Base-by-base conservation (phyloP, 1,140 invertebrate species). In the Adelges cooleyi region DNA sequence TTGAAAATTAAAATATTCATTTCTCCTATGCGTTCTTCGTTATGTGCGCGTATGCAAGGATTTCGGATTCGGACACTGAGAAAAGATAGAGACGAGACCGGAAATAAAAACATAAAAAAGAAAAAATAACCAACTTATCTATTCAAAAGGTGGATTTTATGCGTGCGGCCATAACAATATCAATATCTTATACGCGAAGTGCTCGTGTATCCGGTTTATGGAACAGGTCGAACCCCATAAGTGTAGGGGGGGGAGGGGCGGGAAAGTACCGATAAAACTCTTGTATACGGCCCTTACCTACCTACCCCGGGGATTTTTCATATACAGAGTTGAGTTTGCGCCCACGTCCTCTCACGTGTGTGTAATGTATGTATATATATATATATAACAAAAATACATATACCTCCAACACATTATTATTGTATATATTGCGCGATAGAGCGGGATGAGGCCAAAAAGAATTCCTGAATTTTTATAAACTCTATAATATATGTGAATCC, bases 141-240 rank as follows among this genome's bases (percentile, higher is more conserved):
- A 40, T 54, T 40, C 52, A 59, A 44, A 44, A 44, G 38, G 38
- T 4, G 22, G 53, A 44, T 44, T 44, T 44, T 27, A 59, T 42
- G 53, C n/a, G n/a, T n/a, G 36, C 36, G 36, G 13, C 38, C 36
- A 59, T 59, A 59, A 59, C 53, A 44, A 59, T 59, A 59, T 59
- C 53, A 44, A 59, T 44, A 44, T 59, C 53, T 40, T 56, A 56
- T 17, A 42, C 40, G 3, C 40, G 23, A 18, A n/a, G 22, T 36
- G 17, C 33, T 27, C 22, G 22, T 15, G 38, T 54, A 54, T 40
- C 33, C 52, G 53, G 38, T 59, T 59, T 59, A 59, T 59, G 40
- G 53, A 15, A 2, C 53, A 44, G 53, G 53, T 59, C 20, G 53
- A 59, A 59, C 38, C 53, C 38, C 36, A 27, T 44, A 44, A 59